Conservation (phyloP, 37 sponge, comb jelly and placozoan species). For the Hexactinellida sp. region DNA sequence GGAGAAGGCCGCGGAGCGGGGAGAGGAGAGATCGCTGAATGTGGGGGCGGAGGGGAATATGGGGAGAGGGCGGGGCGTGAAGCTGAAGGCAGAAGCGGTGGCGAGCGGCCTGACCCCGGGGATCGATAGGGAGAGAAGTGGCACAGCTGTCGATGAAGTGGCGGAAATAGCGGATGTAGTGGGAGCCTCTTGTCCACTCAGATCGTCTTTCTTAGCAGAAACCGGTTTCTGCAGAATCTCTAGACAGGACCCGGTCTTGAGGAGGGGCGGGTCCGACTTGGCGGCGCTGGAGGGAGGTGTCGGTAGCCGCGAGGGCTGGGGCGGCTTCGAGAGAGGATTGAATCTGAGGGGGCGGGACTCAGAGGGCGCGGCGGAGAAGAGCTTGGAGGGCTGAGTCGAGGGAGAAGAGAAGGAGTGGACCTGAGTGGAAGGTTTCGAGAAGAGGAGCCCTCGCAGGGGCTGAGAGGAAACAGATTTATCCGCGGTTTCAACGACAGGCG, state of each 20-base stretch:
- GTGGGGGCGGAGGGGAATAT: background rate
- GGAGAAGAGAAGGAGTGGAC: conserved; percentile 1
- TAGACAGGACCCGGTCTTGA: background rate
- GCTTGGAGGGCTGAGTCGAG: background rate
- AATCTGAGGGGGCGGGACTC: background rate
- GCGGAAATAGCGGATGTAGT: background rate
- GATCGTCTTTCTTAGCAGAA: background rate
- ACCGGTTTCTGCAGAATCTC: background rate
- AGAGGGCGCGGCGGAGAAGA: background rate
- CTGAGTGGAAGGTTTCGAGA: background rate
- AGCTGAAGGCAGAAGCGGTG: background rate
- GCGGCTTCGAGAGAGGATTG: background rate
- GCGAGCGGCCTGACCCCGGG: background rate
- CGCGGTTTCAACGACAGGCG: background rate
- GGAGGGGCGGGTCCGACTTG: background rate
- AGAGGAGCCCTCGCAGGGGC: background rate
- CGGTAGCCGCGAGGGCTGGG: background rate
- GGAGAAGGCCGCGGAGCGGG: no score
- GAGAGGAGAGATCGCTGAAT: background rate
- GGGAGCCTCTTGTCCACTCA: background rate
- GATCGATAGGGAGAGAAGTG: background rate
- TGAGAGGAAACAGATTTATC: background rate
- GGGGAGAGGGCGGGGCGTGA: background rate
- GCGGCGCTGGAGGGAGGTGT: background rate
- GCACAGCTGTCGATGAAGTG: background rate